Evolutionary conservation across 1,140 invertebrate species (phyloP), one percentile per base, ranked within the genome.

Genomic region (Latrodectus geometricus): DNA sequence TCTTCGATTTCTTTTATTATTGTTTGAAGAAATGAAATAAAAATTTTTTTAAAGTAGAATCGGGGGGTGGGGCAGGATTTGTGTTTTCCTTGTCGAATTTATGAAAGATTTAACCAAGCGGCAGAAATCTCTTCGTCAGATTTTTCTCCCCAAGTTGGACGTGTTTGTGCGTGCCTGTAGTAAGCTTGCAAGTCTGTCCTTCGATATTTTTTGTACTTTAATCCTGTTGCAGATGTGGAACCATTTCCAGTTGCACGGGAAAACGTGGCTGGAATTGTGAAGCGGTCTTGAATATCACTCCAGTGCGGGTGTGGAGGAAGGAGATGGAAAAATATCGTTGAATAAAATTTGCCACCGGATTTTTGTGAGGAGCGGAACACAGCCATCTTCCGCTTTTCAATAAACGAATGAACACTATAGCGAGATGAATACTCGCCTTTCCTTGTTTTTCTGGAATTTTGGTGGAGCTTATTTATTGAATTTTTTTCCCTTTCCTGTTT

Each of bases 301-400:
- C 35, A 3, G 35, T 5, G 35, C 5, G 35, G 35, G 35, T 35
- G 35, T 35, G 54, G 54, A 61, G 54, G 54, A 61, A 14, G 54
- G 17, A 61, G 54, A 61, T 17, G 11, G 54, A 8, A 8, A 61
- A 61, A 52, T 70, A 81, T 72, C 68, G 68, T 81, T 81, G 79
- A 81, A 81, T 81, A 81, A 81, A 81, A 81, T 81, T 70, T 81
- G 79, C 50, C 52, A 35, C 50, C 20, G 52, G 79, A 56, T 81
- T 81, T 20, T 61, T 11, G 54, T 35, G 35, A 35, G 35, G 35
- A 35, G 35, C 56, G 20, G 48, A 74, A 74, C 72, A 74, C 21
- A 56, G 74, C 61, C 54, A 69, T 48, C 54, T 35, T 35, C 35
- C 35, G 35, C 35, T 66, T 49, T 79, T 66, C 66, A 17, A 69